Conservation (phyloP, 2,888 invertebrate genomes). For the Bruchidius siliquastri region DNA sequence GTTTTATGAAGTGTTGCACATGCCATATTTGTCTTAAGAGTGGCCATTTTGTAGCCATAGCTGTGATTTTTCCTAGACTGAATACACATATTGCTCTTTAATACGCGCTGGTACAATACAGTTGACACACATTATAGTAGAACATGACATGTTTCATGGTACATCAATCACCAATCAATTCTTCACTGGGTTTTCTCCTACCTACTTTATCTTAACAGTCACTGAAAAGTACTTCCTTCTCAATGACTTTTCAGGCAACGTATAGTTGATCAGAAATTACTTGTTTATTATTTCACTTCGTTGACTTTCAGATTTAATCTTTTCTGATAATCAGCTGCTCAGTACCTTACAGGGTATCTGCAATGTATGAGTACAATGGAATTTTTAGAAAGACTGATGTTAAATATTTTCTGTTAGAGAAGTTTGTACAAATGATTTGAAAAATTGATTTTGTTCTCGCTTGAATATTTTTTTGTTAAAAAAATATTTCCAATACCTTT, state of each 20-base stretch:
- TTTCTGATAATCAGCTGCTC: neutral
- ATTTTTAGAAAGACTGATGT: neutral
- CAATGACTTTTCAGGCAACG: no score
- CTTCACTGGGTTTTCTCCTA: constrained; percentile 16
- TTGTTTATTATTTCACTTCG: no score
- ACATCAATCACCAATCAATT: constrained; percentile 38
- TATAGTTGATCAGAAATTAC: no score
- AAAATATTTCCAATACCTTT: no score
- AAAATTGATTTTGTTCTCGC: neutral
- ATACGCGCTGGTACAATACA: constrained; percentile 26
- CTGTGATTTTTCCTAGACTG: constrained; percentile 53
- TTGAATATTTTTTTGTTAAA: no score
- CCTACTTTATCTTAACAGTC: no score
- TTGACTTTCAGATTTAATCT: neutral
- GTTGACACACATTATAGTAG: no score
- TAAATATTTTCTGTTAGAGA: neutral
- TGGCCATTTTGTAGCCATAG: constrained; percentile 49
- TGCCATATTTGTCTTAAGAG: constrained; percentile 33
- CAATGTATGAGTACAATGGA: neutral
- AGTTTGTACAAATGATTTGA: neutral
- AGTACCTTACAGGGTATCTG: neutral
- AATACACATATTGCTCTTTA: constrained; percentile 27
- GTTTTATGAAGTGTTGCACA: constrained; percentile 25
- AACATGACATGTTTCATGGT: no score
- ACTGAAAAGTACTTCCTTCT: no score